Evolutionary conservation across 37 sponge, comb jelly and placozoan genomes (phyloP).

Genomic region (Bolinopsis microptera): DNA sequence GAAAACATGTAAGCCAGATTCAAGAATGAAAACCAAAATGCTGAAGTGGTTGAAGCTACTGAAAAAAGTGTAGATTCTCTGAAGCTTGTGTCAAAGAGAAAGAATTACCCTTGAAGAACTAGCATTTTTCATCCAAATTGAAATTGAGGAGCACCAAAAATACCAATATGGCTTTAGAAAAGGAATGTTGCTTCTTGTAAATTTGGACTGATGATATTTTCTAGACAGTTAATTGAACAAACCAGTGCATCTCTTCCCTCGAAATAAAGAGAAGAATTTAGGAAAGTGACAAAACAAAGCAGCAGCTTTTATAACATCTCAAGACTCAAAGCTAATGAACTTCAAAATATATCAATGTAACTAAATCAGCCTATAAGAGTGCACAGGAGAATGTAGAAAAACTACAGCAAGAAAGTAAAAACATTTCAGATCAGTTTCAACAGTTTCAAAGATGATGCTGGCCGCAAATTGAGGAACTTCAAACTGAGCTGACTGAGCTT

Average conservation of each 20-base stretch:
- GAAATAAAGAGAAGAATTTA: background rate
- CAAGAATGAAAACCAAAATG: background rate
- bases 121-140: background rate
- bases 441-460: slow-evolving; percentile 19
- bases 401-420: background rate
- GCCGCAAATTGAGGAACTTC: slow-evolving; percentile 6
- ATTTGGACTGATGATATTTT: background rate
- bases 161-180: background rate
- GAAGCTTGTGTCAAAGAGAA: slow-evolving; percentile 22
- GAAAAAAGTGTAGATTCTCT: background rate
- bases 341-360: too few species aligned
- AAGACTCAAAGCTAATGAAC: background rate
- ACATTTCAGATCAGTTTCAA: background rate
- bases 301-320: background rate
- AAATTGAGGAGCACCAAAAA: background rate
- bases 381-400: background rate
- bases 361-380: background rate
- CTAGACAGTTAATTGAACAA: slow-evolving; percentile 21
- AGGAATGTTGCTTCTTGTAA: background rate
- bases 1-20: slow-evolving; percentile 47
- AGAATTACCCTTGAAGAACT: background rate
- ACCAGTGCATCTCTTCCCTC: background rate
- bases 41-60: background rate
- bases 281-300: slow-evolving; percentile 3
- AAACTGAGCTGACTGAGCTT: background rate